A percentile compares a stretch with the other conserved stretches of the same genome.
These are phyloP conservation scores for Carlito syrichta DNA, from an alignment of 2,113 vertebrate species.

Conservation along the genomic window DNA sequence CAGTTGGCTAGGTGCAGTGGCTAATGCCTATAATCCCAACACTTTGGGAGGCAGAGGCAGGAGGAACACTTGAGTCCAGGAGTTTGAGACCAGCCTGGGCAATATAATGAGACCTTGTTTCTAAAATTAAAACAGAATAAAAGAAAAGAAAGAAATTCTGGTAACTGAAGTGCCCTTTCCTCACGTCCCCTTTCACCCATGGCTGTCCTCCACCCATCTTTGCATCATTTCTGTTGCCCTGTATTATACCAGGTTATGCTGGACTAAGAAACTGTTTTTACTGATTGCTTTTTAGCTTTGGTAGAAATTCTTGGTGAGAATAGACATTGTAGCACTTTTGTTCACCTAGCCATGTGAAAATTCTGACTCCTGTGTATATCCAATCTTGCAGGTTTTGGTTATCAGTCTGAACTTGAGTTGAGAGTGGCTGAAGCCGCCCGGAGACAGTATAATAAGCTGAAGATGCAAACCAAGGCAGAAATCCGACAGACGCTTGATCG, in stretches of 20 bases:
- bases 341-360: not conserved
- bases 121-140: too few relatives aligned
- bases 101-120: too few relatives aligned
- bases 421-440: conserved; percentile 95
- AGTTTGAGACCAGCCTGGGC: too few relatives aligned
- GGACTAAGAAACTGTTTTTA: not conserved
- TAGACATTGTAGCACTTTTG: not conserved
- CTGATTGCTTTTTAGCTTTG: not conserved
- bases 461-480: conserved; percentile 98
- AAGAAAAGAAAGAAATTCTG: not conserved
- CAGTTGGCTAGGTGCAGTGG: too few relatives aligned
- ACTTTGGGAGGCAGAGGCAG: too few relatives aligned
- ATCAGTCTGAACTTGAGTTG: conserved; percentile 96
- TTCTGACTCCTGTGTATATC: not conserved
- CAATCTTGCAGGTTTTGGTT: conserved; percentile 90
- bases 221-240: not conserved
- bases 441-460: conserved; percentile 97
- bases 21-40: too few relatives aligned
- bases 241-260: accelerated
- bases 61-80: too few relatives aligned
- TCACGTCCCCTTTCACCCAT: accelerated
- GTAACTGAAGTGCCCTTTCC: not conserved
- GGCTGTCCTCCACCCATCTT: too few relatives aligned
- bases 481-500: conserved; percentile 97
- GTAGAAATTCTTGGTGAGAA: not conserved